Conservation (phyloP, 2,113 vertebrate genomes). For the Brevimyrus niger region DNA sequence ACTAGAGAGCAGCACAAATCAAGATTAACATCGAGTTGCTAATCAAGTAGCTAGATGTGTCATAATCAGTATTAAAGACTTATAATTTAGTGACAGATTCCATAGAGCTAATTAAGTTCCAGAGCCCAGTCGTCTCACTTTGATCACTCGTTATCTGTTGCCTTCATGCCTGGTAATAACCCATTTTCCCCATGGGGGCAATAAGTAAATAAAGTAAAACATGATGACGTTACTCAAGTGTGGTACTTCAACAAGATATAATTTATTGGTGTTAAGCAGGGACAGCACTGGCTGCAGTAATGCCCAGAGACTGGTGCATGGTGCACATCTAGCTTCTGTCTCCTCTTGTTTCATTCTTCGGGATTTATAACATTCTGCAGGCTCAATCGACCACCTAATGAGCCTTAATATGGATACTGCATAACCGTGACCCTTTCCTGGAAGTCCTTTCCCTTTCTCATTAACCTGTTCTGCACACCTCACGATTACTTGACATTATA, state of each 20-base stretch:
- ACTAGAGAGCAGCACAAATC: background rate
- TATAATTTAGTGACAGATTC: slow-evolving; percentile 2
- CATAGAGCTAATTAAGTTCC: background rate
- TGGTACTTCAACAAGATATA: background rate
- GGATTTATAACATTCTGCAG: background rate
- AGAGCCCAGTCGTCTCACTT: background rate
- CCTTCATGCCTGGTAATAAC: background rate
- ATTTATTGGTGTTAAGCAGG: background rate
- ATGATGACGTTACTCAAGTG: background rate
- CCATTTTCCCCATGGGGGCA: background rate
- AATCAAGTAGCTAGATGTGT: background rate
- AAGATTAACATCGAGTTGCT: background rate
- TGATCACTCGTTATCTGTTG: background rate
- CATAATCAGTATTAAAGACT: slow-evolving; percentile 6
- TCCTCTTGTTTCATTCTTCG: background rate
- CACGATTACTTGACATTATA: background rate
- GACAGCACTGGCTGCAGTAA: background rate
- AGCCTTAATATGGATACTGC: slow-evolving; percentile 2
- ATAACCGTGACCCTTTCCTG: background rate
- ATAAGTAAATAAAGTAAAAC: slow-evolving; percentile 4
- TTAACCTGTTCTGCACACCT: background rate
- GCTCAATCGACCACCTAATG: slow-evolving; percentile 1
- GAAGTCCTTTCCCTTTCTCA: background rate
- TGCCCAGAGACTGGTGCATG: background rate
- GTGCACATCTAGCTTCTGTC: background rate